A percentile compares a stretch with the other conserved stretches of the same genome.
phyloP scores from a whole-genome alignment of 2,888 invertebrate genomes.

The Polylopha cassiicola region DNA sequence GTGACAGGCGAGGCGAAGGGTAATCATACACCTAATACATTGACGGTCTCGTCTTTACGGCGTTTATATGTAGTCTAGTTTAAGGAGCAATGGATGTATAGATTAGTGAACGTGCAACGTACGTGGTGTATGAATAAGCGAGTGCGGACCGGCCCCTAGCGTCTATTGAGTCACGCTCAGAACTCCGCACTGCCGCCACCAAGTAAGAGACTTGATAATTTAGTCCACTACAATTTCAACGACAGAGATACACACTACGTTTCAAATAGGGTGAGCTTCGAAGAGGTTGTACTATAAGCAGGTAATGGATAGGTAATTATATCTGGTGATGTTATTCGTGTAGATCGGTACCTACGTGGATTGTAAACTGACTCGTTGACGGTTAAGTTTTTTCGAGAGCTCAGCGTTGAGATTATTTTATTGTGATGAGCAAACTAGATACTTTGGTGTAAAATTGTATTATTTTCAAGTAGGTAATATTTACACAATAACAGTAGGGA shows the following conservation, averaged over 20 bases:
- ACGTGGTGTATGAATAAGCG: conserved; percentile 29
- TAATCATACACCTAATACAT: no score
- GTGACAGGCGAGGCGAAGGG: no score
- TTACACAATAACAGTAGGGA: no score
- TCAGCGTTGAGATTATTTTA: conserved; percentile 17
- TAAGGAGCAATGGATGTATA: conserved; percentile 18
- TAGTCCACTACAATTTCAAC: conserved; percentile 23
- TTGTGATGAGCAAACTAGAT: conserved; percentile 16
- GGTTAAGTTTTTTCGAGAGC: conserved; percentile 16
- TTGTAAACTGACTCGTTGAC: conserved; percentile 13
- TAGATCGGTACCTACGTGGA: no score
- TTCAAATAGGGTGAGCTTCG: conserved; percentile 19
- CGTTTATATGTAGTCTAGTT: background rate
- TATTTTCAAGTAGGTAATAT: no score
- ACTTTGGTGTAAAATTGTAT: conserved; percentile 11
- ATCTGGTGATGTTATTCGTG: no score
- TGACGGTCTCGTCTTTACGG: conserved; percentile 1
- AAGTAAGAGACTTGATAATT: conserved; percentile 44
- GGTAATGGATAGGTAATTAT: conserved; percentile 17
- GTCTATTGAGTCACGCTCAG: conserved; percentile 60
- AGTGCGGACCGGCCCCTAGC: conserved; percentile 50
- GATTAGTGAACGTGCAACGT: conserved; percentile 14
- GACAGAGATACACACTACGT: conserved; percentile 38
- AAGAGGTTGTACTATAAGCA: background rate
- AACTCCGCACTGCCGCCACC: conserved; percentile 47